Conservation (phyloP, 2,113 vertebrate genomes). For the Sisor rabdophorus region DNA sequence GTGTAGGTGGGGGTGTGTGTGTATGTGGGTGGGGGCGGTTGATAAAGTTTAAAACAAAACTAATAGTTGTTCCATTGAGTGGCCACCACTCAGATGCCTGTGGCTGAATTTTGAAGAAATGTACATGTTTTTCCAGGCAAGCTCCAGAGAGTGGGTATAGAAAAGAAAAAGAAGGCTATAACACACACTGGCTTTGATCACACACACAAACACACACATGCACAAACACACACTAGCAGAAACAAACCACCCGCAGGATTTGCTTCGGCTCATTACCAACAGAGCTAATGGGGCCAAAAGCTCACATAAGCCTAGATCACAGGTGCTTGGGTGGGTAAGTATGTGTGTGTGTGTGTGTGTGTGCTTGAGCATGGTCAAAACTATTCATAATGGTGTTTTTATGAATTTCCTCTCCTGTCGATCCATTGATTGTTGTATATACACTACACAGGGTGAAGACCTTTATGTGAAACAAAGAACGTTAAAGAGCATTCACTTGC, state of each 20-base stretch:
- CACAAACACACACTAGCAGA: constrained; percentile 21
- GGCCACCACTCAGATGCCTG: constrained; percentile 23
- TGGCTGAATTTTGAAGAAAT: constrained; percentile 28
- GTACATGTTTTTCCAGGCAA: neutral
- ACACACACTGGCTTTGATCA: constrained; percentile 8
- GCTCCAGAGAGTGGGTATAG: neutral
- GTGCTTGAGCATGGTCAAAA: neutral
- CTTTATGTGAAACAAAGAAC: no score
- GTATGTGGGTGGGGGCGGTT: no score
- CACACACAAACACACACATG: constrained; percentile 19
- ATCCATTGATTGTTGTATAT: constrained; percentile 21
- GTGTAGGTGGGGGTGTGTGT: no score
- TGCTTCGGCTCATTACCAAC: constrained; percentile 46
- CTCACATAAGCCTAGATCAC: constrained; percentile 38
- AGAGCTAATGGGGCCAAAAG: constrained; percentile 47
- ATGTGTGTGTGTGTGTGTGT: constrained; percentile 6
- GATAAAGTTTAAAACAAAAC: constrained; percentile 46
- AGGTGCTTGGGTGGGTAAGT: constrained; percentile 18
- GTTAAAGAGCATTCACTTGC: no score
- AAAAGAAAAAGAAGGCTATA: constrained; percentile 24
- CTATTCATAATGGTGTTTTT: constrained; percentile 6
- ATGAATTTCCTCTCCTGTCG: neutral
- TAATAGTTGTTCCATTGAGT: constrained; percentile 32
- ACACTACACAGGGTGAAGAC: neutral
- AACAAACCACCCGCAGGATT: constrained; percentile 24